These are phyloP conservation scores for Drosophila recens DNA, from an alignment of 2,888 invertebrate genomes.

Conservation along the genomic window DNA sequence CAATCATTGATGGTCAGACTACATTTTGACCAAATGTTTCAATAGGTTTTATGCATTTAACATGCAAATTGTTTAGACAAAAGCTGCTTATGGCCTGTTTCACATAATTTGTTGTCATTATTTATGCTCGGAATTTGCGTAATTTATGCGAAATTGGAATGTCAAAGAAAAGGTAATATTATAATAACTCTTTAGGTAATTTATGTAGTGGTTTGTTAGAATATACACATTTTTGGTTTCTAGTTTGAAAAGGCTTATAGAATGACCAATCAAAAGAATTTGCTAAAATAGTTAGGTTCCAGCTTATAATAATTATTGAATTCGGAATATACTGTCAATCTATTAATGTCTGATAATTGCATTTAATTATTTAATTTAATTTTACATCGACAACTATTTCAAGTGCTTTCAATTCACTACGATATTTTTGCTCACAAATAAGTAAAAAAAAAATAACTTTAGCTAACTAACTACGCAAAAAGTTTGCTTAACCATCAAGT, in stretches of 20 bases:
- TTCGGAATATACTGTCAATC: too few relatives aligned
- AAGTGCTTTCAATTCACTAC: neutral
- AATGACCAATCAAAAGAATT: too few relatives aligned
- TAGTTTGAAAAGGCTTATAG: too few relatives aligned
- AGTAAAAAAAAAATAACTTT: conserved; percentile 3
- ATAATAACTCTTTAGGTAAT: neutral
- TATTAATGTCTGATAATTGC: neutral
- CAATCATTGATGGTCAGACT: neutral
- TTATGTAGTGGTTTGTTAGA: neutral
- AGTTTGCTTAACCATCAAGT: conserved; percentile 7
- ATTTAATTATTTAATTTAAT: neutral
- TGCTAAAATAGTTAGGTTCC: too few relatives aligned
- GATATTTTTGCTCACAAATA: neutral
- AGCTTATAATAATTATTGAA: too few relatives aligned
- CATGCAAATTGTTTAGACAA: conserved; percentile 55
- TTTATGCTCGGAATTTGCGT: conserved; percentile 13
- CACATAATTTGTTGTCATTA: conserved; percentile 19
- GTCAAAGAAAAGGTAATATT: neutral
- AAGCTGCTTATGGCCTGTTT: conserved; percentile 68
- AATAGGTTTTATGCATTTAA: conserved; percentile 36
- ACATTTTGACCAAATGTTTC: conserved; percentile 49
- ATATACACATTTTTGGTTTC: neutral
- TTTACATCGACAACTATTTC: neutral
- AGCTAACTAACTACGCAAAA: conserved; percentile 1
- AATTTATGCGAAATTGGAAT: conserved; percentile 6